Base-by-base conservation (phyloP, 2,888 invertebrate species). In the Noctua pronuba region DNA sequence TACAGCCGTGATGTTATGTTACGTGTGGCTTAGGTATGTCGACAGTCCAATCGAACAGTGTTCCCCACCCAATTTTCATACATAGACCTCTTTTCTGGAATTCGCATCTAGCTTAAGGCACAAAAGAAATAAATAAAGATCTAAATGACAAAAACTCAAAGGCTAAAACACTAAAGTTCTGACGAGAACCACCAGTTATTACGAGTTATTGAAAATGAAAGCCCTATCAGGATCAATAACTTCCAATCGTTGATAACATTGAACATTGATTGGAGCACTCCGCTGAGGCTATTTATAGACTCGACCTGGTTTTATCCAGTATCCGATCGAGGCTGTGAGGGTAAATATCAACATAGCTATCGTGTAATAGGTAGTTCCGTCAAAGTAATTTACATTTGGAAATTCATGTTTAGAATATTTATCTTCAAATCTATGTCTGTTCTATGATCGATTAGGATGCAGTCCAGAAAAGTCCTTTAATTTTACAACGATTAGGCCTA, bases 241-340 rank as follows among this genome's bases (percentile, higher is more conserved):
- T 8, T 58, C 66, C 66, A 67, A 58, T 62, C 58, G 18, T 35
- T 64, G 62, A 68, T 84, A 67, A 70, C 66, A 80, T 70, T 80
- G 41, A 65, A 75, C 49, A 60, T 65, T 72, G 52, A 77, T 65
- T 82, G 73, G n/a, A 62, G 77, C 64, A 55, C 44, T 68, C 52
- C 46, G 71, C 65, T 65, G 58, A n/a, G 5, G 65, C 82, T 83
- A 85, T 83, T 77, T 82, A 82, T 85, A 85, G 86, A 68, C 52
- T 46, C 60, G 65, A 66, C 86, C 71, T 65, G 64, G 73, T 80
- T 83, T 70, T 55, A 85, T 75, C 65, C 60, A 62, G 66, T 49
- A 66, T 41, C 46, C 52, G 46, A 72, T 72, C 71, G 58, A 58
- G 58, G 41, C 16, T 52, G 62, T 7, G 28, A 74, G 46, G 21